These are phyloP conservation scores for Pedicia rivosa DNA, from an alignment of 2,888 invertebrate species.

Conservation along the genomic window DNA sequence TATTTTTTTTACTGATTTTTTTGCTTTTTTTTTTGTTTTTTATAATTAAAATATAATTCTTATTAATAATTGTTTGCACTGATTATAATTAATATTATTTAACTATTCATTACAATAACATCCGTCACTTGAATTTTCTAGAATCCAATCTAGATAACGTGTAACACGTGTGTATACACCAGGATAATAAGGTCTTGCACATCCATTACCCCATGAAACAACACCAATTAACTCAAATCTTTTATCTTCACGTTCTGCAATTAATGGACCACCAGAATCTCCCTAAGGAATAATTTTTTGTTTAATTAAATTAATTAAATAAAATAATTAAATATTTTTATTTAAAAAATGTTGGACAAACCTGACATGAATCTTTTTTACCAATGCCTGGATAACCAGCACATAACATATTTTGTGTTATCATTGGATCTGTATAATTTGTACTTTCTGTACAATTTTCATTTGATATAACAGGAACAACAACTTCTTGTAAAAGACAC, in stretches of 20 bases:
- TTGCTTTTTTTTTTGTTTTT: not conserved
- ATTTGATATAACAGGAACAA: conserved; percentile 46
- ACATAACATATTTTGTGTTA: conserved; percentile 78
- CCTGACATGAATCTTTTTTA: conserved; percentile 68
- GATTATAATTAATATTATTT: no score
- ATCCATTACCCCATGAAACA: conserved; percentile 83
- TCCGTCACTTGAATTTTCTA: conserved; percentile 59
- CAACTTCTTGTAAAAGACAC: conserved; percentile 68
- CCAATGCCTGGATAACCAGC: conserved; percentile 60
- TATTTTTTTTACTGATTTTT: no score
- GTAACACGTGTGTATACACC: conserved; percentile 75
- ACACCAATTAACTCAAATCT: conserved; percentile 72
- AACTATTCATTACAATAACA: conserved; percentile 59
- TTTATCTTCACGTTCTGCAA: conserved; percentile 51
- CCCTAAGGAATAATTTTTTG: conserved; percentile 20
- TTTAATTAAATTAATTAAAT: not conserved
- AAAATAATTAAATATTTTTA: not conserved
- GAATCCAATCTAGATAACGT: conserved; percentile 69
- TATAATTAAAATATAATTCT: not conserved
- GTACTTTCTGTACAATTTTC: conserved; percentile 52
- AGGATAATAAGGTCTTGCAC: conserved; percentile 68
- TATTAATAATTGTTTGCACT: no score
- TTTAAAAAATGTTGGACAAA: conserved; percentile 23
- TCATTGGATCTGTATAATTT: conserved; percentile 69
- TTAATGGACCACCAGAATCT: conserved; percentile 47